Percentiles rank a stretch among this genome's conserved stretches.
These are phyloP conservation scores for Endomychus coccineus DNA, from an alignment of 2,888 invertebrate genomes.

Conservation along the genomic window DNA sequence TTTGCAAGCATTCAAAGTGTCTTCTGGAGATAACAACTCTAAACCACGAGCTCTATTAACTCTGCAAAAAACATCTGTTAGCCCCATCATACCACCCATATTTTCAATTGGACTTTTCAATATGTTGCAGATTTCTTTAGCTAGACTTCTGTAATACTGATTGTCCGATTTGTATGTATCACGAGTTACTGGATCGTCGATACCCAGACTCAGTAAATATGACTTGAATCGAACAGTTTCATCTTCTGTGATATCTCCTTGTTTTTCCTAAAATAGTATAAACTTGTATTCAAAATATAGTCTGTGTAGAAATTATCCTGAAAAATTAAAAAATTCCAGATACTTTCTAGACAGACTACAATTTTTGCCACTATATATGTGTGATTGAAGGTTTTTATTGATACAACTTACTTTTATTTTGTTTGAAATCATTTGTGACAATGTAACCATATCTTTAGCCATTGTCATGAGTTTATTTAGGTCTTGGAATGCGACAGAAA, in stretches of 20 bases:
- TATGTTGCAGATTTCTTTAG: slow-evolving; percentile 77
- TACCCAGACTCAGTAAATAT: slow-evolving; percentile 92
- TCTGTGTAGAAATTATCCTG: too few relatives aligned
- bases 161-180: slow-evolving; percentile 80
- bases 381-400: too few relatives aligned
- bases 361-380: too few relatives aligned
- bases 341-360: too few relatives aligned
- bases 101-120: slow-evolving; percentile 76
- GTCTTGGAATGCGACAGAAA: slow-evolving; percentile 92
- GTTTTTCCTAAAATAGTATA: slow-evolving; percentile 56
- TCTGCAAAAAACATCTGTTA: slow-evolving; percentile 95
- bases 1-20: slow-evolving; percentile 85
- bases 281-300: too few relatives aligned
- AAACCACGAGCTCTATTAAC: slow-evolving; percentile 94
- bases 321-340: too few relatives aligned
- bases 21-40: slow-evolving; percentile 94
- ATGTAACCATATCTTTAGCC: slow-evolving; percentile 94
- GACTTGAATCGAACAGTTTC: slow-evolving; percentile 95
- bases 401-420: slow-evolving; percentile 73
- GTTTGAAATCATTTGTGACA: slow-evolving; percentile 85
- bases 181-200: slow-evolving; percentile 95
- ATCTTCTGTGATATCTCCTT: slow-evolving; percentile 94
- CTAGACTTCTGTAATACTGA: slow-evolving; percentile 77
- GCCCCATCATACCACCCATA: slow-evolving; percentile 91
- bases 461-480: slow-evolving; percentile 87